Evolutionary conservation across 92 coral and sea anemone genomes (phyloP).

Genomic region (Epizoanthus stellaris): DNA sequence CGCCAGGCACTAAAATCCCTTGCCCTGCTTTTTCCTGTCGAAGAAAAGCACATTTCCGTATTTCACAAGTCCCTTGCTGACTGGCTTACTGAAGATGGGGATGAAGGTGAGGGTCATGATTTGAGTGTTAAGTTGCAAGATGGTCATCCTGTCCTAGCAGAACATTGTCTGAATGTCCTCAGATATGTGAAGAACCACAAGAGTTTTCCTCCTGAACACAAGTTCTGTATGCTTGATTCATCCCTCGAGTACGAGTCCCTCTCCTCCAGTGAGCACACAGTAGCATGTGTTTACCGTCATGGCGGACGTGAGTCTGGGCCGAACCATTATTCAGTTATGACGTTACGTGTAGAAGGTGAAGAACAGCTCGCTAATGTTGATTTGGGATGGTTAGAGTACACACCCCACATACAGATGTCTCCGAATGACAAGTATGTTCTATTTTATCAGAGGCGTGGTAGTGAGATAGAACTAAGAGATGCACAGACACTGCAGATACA

Average conservation of each 20-base stretch:
- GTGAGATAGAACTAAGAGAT: no score
- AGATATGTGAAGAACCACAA: no score
- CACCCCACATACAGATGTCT: neutral
- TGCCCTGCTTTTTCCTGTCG: no score
- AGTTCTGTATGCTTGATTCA: neutral
- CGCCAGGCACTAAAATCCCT: neutral
- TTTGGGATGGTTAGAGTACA: neutral
- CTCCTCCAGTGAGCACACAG: neutral
- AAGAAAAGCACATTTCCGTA: no score
- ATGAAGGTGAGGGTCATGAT: no score
- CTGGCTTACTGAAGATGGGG: no score
- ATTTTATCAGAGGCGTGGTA: neutral
- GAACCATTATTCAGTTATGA: neutral
- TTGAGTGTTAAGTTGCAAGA: neutral
- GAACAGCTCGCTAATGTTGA: constrained; percentile 1
- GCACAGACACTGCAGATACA: neutral
- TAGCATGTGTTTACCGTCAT: neutral
- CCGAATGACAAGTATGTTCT: neutral
- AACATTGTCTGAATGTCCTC: neutral
- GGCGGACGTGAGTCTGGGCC: neutral
- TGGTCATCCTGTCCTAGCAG: neutral
- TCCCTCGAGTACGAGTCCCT: neutral
- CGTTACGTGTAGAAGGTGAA: neutral
- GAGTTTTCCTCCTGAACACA: no score
- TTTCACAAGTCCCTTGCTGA: no score